Conservation (phyloP, 2,888 invertebrate species). For the Epiblema foenella region DNA sequence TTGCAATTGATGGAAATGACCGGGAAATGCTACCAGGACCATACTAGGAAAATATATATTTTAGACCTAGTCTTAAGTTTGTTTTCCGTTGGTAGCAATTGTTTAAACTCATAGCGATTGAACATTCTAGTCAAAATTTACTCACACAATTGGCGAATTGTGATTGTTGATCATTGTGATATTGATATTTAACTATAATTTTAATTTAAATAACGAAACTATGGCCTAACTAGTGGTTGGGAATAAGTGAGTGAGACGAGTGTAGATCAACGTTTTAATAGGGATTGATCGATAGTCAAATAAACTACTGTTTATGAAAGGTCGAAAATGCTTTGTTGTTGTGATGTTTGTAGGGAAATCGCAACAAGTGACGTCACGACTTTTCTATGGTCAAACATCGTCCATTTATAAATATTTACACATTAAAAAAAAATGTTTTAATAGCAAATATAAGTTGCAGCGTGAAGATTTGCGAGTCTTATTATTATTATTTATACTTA, state of each 20-base stretch:
- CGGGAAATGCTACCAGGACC: too few species aligned
- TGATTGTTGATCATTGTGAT: constrained; percentile 74
- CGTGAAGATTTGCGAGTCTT: too few species aligned
- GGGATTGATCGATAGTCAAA: too few species aligned
- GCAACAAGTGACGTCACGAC: too few species aligned
- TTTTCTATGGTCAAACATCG: too few species aligned
- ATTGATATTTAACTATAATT: not conserved
- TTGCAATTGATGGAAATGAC: too few species aligned
- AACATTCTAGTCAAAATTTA: constrained; percentile 47
- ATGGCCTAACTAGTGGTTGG: constrained; percentile 70
- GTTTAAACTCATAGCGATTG: constrained; percentile 30
- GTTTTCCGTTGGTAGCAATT: not conserved
- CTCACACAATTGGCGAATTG: constrained; percentile 56
- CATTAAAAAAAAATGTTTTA: not conserved
- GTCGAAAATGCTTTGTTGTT: too few species aligned
- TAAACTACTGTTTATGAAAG: too few species aligned
- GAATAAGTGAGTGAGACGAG: constrained; percentile 35
- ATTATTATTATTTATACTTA: too few species aligned
- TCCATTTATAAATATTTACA: too few species aligned
- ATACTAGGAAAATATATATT: constrained; percentile 9
- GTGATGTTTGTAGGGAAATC: too few species aligned
- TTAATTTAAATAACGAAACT: constrained; percentile 63
- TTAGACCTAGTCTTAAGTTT: not conserved
- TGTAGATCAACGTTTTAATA: not conserved
- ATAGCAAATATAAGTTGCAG: too few species aligned